Percentiles rank a stretch among this genome's conserved stretches.
Evolutionary conservation across 2,797 vertebrate genomes (phyloP).

Genomic region (Crocodylus rhombifer): DNA sequence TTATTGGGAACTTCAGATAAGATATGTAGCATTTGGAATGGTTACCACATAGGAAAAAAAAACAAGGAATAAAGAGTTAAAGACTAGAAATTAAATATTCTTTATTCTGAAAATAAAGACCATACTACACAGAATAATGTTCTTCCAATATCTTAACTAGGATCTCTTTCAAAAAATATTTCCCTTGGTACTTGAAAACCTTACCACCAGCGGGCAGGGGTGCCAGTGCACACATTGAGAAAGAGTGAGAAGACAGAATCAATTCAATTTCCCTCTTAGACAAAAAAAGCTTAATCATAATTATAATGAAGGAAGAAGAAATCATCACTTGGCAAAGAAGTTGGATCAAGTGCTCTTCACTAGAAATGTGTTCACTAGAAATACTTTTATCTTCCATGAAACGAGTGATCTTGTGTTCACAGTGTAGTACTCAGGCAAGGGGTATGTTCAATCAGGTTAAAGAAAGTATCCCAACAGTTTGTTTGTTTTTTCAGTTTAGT

Average conservation of each 20-base stretch:
- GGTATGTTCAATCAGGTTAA: background rate
- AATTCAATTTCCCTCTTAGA: background rate
- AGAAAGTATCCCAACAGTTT: background rate
- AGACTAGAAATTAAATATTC: background rate
- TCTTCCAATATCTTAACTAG: background rate
- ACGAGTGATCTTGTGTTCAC: background rate
- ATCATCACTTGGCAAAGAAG: background rate
- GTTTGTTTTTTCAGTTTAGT: background rate
- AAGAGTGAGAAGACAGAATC: background rate
- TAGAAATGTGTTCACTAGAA: background rate
- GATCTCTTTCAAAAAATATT: background rate
- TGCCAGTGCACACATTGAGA: background rate
- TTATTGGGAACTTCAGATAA: background rate
- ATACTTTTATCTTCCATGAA: background rate
- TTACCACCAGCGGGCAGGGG: background rate
- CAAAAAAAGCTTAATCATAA: background rate
- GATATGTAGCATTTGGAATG: fast-evolving
- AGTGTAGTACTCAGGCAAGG: background rate
- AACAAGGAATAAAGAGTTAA: background rate
- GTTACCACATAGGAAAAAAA: background rate
- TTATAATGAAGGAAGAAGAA: background rate
- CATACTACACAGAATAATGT: background rate
- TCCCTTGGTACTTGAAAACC: background rate
- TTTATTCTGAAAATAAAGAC: background rate
- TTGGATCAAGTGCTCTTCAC: background rate